Evolutionary conservation across 2,888 invertebrate species (phyloP), one percentile per base, ranked within the genome.

Genomic region (Trissonchulus latispiculum): DNA sequence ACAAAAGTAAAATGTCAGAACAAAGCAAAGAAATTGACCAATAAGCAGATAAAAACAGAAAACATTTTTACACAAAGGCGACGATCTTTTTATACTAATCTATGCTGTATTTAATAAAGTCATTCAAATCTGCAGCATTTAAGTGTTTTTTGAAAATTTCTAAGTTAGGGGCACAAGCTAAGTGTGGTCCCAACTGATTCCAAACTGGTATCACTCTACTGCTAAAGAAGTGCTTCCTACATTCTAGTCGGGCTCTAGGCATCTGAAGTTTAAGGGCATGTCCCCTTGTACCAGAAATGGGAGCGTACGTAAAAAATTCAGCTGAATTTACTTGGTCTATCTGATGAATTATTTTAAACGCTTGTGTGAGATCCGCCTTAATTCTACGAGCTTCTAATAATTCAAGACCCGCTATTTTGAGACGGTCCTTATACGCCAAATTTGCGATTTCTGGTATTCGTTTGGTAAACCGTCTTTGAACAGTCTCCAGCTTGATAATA

Each of bases 401-500:
- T 64, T 64, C 66, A 15, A 64, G 31, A 15, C 28, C 28, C 28
- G 28, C 15, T 8, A 15, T 8, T 18, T 8, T 32, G 8, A 64
- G n/a, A 32, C 66, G 66, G 18, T 64, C 66, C 8, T 64, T 15
- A 64, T 64, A 64, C 8, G 66, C 8, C 28, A 70, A 64, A 33
- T 70, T 3, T 3, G n/a, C 2, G 29, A 48, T 32, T 3, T 61
- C 31, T 15, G 35, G 2, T 8, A 70, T 8, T 61, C 28, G 2
- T 3, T 32, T n/a, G 15, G 71, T 70, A 61, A 70, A 70, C 23
- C 32, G n/a, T 8, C 71, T 67, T 28, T 70, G 62, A 28, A 70
- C 71, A n/a, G 23, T 28, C 62, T 70, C 71, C 8, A 70, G 8
- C 28, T n/a, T 64, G 2, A 2, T 2, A 3, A 70, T 61, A 61